Percentiles rank a stretch among this genome's conserved stretches.
Evolutionary conservation across 1,140 invertebrate genomes (phyloP).

Genomic region (Mactra quadrangularis): DNA sequence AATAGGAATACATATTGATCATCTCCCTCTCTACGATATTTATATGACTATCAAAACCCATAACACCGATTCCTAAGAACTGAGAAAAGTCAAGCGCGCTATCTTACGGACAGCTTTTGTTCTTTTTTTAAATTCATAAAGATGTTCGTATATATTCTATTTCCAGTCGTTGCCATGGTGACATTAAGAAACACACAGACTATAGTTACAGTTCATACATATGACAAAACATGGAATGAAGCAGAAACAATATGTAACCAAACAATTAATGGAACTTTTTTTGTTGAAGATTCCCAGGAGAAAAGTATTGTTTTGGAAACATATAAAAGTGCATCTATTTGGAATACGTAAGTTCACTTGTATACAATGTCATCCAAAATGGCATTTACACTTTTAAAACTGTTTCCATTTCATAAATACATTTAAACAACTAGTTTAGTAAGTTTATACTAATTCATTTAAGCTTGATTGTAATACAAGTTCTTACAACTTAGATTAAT

Average conservation of each 20-base stretch:
- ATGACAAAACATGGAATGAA: conserved; percentile 6
- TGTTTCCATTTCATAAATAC: not conserved
- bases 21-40: no score
- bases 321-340: not conserved
- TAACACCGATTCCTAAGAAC: no score
- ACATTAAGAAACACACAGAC: conserved; percentile 9
- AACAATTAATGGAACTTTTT: not conserved
- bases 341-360: not conserved
- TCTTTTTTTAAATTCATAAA: no score
- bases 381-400: no score
- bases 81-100: no score
- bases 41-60: no score
- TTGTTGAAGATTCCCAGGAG: conserved; percentile 17
- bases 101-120: no score
- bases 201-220: conserved; percentile 16
- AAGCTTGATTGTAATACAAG: no score
- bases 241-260: conserved; percentile 4
- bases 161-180: conserved; percentile 1
- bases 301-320: not conserved
- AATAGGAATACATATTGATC: no score
- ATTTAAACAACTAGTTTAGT: not conserved
- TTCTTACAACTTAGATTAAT: no score
- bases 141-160: not conserved
- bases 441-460: no score
- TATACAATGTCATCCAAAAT: no score